A percentile compares a stretch with the other conserved stretches of the same genome.
phyloP scores from a whole-genome alignment of 1,140 invertebrate genomes.

The Drosophila setifemur region DNA sequence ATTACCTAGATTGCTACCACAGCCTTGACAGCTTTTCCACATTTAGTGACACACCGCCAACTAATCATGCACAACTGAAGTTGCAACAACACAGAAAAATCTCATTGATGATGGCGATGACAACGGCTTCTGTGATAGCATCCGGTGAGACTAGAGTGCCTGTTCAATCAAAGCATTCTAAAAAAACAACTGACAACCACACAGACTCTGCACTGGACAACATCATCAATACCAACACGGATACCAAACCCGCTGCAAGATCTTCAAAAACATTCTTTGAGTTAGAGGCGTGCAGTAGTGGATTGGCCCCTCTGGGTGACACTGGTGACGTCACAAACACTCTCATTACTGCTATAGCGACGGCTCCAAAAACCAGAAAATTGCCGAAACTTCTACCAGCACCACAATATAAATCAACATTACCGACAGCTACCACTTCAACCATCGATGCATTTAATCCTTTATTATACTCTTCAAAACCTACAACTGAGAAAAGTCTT shows the following conservation, averaged over 20 bases:
- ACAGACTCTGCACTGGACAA: background rate
- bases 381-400: slow-evolving; percentile 74
- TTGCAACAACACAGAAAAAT: slow-evolving; percentile 68
- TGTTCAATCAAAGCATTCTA: slow-evolving; percentile 32
- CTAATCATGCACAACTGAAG: slow-evolving; percentile 55
- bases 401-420: slow-evolving; percentile 39
- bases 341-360: background rate
- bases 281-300: slow-evolving; percentile 1
- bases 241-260: slow-evolving; percentile 25
- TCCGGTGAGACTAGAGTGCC: slow-evolving; percentile 74
- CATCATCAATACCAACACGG: slow-evolving; percentile 2
- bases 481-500: slow-evolving; percentile 24
- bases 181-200: slow-evolving; percentile 16
- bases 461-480: slow-evolving; percentile 3
- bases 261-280: slow-evolving; percentile 20
- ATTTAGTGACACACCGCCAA: slow-evolving; percentile 61
- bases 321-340: background rate
- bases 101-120: slow-evolving; percentile 79
- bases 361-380: slow-evolving; percentile 62
- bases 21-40: slow-evolving; percentile 61
- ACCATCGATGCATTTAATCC: slow-evolving; percentile 6
- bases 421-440: background rate
- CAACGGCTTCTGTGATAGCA: slow-evolving; percentile 79
- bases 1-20: slow-evolving; percentile 85
- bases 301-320: background rate